Percentiles rank a stretch among this genome's conserved stretches.
Conservation (phyloP, 1,140 invertebrate genomes). For the Trialeurodes vaporariorum region DNA sequence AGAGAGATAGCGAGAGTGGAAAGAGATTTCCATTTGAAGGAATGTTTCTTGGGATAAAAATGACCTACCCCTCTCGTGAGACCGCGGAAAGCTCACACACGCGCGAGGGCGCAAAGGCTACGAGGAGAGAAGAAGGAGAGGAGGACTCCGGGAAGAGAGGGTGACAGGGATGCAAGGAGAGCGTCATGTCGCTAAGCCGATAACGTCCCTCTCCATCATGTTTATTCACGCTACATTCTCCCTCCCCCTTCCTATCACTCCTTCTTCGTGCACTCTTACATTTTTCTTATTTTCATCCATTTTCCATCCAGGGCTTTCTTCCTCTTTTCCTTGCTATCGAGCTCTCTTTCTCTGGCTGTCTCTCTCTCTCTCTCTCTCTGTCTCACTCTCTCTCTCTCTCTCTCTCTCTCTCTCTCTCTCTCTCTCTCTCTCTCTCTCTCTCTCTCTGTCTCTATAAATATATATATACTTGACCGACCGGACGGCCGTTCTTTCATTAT, state of each 20-base stretch:
- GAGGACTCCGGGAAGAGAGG: too few relatives aligned
- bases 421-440: too few relatives aligned
- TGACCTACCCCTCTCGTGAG: not conserved
- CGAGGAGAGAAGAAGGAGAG: too few relatives aligned
- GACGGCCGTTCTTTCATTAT: not conserved
- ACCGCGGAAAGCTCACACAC: too few relatives aligned
- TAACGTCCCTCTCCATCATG: not conserved
- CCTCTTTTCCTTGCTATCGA: not conserved
- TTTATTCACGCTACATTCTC: not conserved
- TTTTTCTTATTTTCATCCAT: not conserved
- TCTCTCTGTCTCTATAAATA: too few relatives aligned
- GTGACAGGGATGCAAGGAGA: not conserved
- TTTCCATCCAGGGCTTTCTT: not conserved
- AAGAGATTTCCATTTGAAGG: not conserved
- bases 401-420: too few relatives aligned
- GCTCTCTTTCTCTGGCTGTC: too few relatives aligned
- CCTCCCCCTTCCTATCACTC: not conserved
- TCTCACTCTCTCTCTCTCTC: too few relatives aligned
- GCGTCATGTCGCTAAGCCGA: not conserved
- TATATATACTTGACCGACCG: too few relatives aligned
- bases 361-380: too few relatives aligned
- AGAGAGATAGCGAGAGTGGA: too few relatives aligned
- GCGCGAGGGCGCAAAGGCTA: too few relatives aligned
- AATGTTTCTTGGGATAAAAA: conserved; percentile 1
- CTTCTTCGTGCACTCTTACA: not conserved